Evolutionary conservation across 1,140 invertebrate genomes (phyloP), one percentile per base, ranked within the genome.

Genomic region (Pseudomyrmex concolor): DNA sequence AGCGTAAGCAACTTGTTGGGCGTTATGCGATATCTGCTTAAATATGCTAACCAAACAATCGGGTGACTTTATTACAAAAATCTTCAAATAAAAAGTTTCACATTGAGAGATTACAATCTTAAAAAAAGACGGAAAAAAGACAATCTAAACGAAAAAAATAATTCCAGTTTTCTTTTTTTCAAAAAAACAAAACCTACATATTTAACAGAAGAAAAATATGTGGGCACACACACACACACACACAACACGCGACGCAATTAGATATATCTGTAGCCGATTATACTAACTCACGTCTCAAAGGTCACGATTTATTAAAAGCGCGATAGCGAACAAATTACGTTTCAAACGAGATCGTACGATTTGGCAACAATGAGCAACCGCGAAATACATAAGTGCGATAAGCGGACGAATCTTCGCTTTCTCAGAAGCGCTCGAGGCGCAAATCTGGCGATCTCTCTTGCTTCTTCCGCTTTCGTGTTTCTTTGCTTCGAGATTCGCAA

Each of bases 21-120:
- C 19, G 13, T 4, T 17, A 62, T 62, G 5, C 15, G 3, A 62
- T 22, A 48, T 7, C 59, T 12, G 12, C 1, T 13, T 10, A 1
- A 73, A n/a, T 15, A 8, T 8, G 1, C 55, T 22, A 17, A 43
- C n/a, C 19, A 2, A 76, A 62, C 13, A 17, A 77, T 55, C 19
- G 3, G 17, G 62, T 3, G 12, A 67, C 17, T 22, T 88, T 90
- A 84, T 87, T 91, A 91, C 84, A 92, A 89, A 86, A 91, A 91
- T 92, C 19, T 59, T 8, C 10, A 19, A 19, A 59, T 17, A 17
- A 22, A 17, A 22, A 71, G 34, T 43, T 63, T 8, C n/a, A 17
- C 1, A 13, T 25, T 22, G 9, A 3, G 22, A 4, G 62, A 22
- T 1, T 2, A 5, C 22, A 12, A 34, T 68, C 17, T 34, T 19